A percentile compares a stretch with the other conserved stretches of the same genome.
These are phyloP conservation scores for Tadarida brasiliensis DNA, from an alignment of 2,797 vertebrate species.

Conservation along the genomic window DNA sequence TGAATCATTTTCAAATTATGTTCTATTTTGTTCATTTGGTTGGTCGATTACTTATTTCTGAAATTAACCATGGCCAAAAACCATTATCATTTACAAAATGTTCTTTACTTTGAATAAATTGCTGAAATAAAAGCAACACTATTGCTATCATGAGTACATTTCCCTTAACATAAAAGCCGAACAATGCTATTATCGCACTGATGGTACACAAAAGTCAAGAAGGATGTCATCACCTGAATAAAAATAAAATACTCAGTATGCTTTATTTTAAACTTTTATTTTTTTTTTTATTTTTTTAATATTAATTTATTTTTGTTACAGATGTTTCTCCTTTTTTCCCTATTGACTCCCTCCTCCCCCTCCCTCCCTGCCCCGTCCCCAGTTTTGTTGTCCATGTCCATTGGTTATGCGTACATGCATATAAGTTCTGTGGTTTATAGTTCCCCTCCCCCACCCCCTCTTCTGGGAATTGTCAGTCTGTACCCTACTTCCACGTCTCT, in stretches of 20 bases:
- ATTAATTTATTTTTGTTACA: too few species aligned
- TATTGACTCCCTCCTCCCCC: too few species aligned
- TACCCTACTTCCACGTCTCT: too few species aligned
- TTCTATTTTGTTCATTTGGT: constrained; percentile 63
- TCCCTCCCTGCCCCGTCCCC: too few species aligned
- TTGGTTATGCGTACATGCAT: too few species aligned
- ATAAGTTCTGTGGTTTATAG: too few species aligned
- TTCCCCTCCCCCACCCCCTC: too few species aligned
- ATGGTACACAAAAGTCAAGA: constrained; percentile 66
- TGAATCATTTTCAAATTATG: neutral
- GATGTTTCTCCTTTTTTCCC: too few species aligned
- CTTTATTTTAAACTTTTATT: neutral
- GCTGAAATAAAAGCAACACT: constrained; percentile 75
- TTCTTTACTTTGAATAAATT: constrained; percentile 67
- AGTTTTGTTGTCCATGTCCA: too few species aligned
- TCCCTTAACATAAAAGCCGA: constrained; percentile 72
- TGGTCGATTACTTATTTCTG: constrained; percentile 71
- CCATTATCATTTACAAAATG: constrained; percentile 62
- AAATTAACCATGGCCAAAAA: constrained; percentile 74
- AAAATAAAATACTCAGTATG: neutral
- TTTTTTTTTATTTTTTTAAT: too few species aligned
- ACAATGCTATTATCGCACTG: constrained; percentile 23
- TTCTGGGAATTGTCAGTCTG: too few species aligned
- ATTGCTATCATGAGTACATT: constrained; percentile 63
- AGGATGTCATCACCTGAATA: constrained; percentile 56